These are phyloP conservation scores for Drosophila tanythrix DNA, from an alignment of 2,888 invertebrate species.

Conservation along the genomic window DNA sequence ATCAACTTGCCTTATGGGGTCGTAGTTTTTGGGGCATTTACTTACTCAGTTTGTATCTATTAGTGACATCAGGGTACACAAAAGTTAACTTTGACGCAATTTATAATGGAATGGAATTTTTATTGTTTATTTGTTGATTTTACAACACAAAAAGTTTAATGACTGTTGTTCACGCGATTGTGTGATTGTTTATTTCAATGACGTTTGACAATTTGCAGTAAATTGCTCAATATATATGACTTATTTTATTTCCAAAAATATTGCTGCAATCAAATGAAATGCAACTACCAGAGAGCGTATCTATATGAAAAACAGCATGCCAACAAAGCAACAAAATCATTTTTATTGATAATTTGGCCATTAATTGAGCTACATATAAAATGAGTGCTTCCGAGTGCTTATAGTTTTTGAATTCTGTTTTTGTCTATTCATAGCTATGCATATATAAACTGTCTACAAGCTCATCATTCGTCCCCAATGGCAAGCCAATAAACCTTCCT, in stretches of 20 bases:
- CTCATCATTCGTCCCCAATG: slow-evolving; percentile 39
- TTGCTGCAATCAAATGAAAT: background rate
- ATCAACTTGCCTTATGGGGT: background rate
- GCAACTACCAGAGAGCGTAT: background rate
- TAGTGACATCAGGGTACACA: background rate
- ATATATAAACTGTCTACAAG: slow-evolving; percentile 31
- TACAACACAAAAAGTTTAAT: slow-evolving; percentile 70
- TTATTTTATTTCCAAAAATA: background rate
- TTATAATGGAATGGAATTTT: slow-evolving; percentile 16
- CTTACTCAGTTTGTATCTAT: background rate
- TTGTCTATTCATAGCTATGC: slow-evolving; percentile 16
- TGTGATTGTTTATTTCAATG: slow-evolving; percentile 47
- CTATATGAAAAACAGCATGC: background rate
- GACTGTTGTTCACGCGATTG: slow-evolving; percentile 50
- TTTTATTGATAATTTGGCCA: background rate
- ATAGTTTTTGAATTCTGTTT: slow-evolving; percentile 22
- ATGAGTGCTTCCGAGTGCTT: slow-evolving; percentile 20
- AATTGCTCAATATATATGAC: background rate
- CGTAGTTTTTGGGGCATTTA: background rate
- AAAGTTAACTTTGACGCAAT: slow-evolving; percentile 23
- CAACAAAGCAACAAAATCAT: background rate
- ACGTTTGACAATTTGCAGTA: background rate
- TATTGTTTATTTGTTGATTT: slow-evolving; percentile 57
- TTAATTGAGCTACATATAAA: slow-evolving; percentile 18
- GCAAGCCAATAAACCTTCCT: slow-evolving; percentile 57